Evolutionary conservation across 2,888 invertebrate species (phyloP).

Genomic region (Eupithecia pulchellata): DNA sequence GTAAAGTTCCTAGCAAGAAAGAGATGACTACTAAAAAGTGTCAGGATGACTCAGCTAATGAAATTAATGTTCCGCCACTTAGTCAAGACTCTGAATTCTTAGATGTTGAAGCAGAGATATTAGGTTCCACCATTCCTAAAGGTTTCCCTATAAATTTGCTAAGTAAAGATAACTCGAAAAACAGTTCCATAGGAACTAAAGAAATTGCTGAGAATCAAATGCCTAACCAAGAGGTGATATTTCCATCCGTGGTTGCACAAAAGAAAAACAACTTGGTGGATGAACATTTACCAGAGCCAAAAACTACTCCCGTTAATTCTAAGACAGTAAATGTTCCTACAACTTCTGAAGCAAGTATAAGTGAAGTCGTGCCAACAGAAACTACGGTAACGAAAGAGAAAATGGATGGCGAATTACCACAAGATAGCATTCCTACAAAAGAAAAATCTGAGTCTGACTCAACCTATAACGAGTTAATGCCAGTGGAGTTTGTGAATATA

Average conservation of each 20-base stretch:
- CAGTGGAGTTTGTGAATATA: background rate
- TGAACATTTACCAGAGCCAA: background rate
- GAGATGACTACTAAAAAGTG: background rate
- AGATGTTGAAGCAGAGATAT: background rate
- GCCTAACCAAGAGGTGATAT: background rate
- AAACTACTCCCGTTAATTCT: background rate
- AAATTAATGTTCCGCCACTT: background rate
- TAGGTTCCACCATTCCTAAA: conserved; percentile 53
- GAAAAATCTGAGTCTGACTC: background rate
- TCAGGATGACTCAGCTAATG: background rate
- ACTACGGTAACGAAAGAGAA: background rate
- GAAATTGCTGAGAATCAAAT: conserved; percentile 1
- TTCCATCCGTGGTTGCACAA: background rate
- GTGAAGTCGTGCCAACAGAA: background rate
- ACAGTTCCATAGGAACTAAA: background rate
- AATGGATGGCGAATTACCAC: background rate
- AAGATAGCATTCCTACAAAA: background rate
- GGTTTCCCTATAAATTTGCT: background rate
- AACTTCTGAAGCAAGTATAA: background rate
- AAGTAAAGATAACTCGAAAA: conserved; percentile 9
- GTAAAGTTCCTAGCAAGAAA: conserved; percentile 11
- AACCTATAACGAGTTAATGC: background rate
- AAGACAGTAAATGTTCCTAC: background rate
- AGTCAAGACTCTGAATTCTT: conserved; percentile 55
- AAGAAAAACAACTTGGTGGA: background rate